Conservation (phyloP, 1,140 invertebrate species). For the Acyrthosiphon pisum region DNA sequence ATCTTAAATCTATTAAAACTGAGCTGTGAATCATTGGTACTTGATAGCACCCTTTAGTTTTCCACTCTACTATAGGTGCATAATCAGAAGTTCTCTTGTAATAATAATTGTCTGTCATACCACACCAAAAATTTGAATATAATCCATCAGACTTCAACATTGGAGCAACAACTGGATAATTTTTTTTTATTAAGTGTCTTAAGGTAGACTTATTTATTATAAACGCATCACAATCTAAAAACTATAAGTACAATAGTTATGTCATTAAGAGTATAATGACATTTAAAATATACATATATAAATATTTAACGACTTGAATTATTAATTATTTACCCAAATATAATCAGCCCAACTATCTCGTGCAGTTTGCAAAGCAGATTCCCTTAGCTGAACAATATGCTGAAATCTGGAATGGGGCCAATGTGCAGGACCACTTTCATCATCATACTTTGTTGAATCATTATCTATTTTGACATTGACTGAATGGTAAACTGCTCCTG, state of each 20-base stretch:
- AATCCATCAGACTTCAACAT: constrained; percentile 84
- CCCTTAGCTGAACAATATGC: constrained; percentile 82
- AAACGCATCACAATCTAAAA: constrained; percentile 89
- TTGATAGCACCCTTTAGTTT: constrained; percentile 77
- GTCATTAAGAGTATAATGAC: not conserved
- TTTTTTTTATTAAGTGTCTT: constrained; percentile 72
- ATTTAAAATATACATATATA: not conserved
- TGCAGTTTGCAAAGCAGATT: constrained; percentile 78
- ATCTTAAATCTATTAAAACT: constrained; percentile 81
- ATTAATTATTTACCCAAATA: constrained; percentile 71
- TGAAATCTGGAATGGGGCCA: constrained; percentile 80
- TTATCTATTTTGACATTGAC: constrained; percentile 70
- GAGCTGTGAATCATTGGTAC: constrained; percentile 95
- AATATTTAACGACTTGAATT: not conserved
- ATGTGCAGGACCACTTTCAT: constrained; percentile 74
- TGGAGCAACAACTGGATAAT: constrained; percentile 76
- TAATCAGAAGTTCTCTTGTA: constrained; percentile 89
- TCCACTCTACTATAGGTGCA: constrained; percentile 77
- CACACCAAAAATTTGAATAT: constrained; percentile 97
- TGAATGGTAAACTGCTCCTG: constrained; percentile 74
- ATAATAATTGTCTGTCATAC: constrained; percentile 87
- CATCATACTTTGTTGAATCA: constrained; percentile 65
- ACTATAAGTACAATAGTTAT: constrained; percentile 69
- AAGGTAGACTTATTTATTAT: constrained; percentile 78
- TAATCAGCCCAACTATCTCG: constrained; percentile 84